Evolutionary conservation across 2,888 invertebrate genomes (phyloP), one percentile per base, ranked within the genome.

Genomic region (Drosophila colorata): DNA sequence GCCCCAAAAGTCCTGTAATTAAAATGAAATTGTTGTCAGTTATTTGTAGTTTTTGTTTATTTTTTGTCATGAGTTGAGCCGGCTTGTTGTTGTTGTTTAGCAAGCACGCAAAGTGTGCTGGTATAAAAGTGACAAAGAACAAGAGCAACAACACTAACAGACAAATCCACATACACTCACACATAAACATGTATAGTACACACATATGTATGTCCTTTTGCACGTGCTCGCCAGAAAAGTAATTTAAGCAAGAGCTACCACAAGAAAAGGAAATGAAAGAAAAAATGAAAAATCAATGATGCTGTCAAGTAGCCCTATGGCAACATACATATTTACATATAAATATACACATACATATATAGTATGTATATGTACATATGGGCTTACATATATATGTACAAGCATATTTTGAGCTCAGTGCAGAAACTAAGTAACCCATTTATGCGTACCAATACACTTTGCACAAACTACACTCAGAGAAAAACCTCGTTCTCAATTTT

Each of bases 231-330:
- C 61, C 74, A 46, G 43, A 65, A 66, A 69, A 74, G 66, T 63
- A 66, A 79, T 68, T 80, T 67, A 57, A 66, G 52, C 68, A 43
- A 46, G n/a, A 25, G 48, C 68, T 51, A 47, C 31, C 51, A 43
- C 40, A 61, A 57, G 46, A 38, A 64, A 52, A 52, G 41, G 56
- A 59, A 75, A 68, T 43, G 33, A 31, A 55, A 63, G 55, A 67
- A 64, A 57, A 79, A 78, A 70, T 74, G 87, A 83, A 88, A 88
- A 86, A 88, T 83, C 84, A 88, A 84, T 86, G 83, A 87, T 83
- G 82, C 82, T 83, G 88, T 76, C 82, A 83, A 85, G 68, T 73
- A 70, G 71, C 52, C 49, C 49, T 11, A 33, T 18, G 47, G n/a
- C 55, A 44, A 44, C 38, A 31, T 20, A 61, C 14, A 33, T 33